Evolutionary conservation across 2,113 vertebrate genomes (phyloP), one percentile per base, ranked within the genome.

Genomic region (Phalacrocorax pelagicus): DNA sequence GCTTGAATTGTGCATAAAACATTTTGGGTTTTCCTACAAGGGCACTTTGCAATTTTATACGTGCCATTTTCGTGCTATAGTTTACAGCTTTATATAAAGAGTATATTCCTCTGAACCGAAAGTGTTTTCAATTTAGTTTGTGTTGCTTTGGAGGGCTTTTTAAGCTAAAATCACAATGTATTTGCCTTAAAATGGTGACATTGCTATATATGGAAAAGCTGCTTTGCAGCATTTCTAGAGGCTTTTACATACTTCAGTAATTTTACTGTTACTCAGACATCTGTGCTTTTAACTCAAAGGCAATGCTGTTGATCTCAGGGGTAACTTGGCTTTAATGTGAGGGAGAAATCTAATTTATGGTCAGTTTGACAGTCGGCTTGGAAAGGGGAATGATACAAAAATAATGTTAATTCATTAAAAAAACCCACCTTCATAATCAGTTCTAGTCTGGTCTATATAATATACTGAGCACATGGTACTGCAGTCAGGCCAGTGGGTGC

Each of bases 221-320:
- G 47, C 46, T 88, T 95, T 73, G 38, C 62, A 63, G 54, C 71
- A 59, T 90, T 95, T 97, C 92, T 81, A 73, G 74, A 63, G n/a
- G 78, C 81, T 95, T 91, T 96, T 92, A 82, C 61, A 67, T 93
- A 95, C 70, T 65, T 81, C 77, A 89, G 70, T 91, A 96, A 84
- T 92, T 94, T 93, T 84, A 71, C 75, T 69, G 69, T 94, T 91
- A 32, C 27, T 94, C 63, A 89, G 62, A 92, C 67, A 81, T 92
- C 92, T 93, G 92, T 78, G 82, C 52, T 84, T 96, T 73, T 66
- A 78, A 81, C 59, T 91, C 51, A 42, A 82, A 95, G 74, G 51
- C 47, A 1, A 20, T 62, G 32, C 83, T 7, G 6, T 74, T 87
- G 83, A 69, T 92, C 83, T 94, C 75, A 27, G 70, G 63, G 46